A percentile compares a stretch with the other conserved stretches of the same genome.
These are phyloP conservation scores for Ips typographus DNA, from an alignment of 1,140 invertebrate genomes.

Conservation along the genomic window DNA sequence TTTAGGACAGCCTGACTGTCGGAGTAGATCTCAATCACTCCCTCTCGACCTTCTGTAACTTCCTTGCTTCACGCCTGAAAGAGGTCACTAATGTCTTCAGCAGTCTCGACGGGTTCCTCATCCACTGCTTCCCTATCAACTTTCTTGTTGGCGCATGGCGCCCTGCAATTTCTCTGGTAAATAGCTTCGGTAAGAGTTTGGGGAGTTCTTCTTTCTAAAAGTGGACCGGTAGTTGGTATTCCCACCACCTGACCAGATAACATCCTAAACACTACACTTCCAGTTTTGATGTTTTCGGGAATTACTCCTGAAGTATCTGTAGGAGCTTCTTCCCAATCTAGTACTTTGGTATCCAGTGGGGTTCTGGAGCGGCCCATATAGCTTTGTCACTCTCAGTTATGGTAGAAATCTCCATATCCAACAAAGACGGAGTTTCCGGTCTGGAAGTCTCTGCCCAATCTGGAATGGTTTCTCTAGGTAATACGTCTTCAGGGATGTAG, in stretches of 20 bases:
- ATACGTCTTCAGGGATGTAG: slow-evolving; percentile 19
- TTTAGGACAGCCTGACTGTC: too few relatives aligned
- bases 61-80: too few relatives aligned
- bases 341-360: background rate
- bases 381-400: slow-evolving; percentile 14
- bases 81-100: slow-evolving; percentile 24
- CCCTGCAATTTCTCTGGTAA: slow-evolving; percentile 17
- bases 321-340: background rate
- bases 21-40: too few relatives aligned
- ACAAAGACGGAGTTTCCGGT: slow-evolving; percentile 5
- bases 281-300: background rate
- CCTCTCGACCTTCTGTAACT: too few relatives aligned
- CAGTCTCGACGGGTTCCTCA: slow-evolving; percentile 6
- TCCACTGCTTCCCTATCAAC: background rate
- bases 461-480: slow-evolving; percentile 3
- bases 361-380: slow-evolving; percentile 10
- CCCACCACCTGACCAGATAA: slow-evolving; percentile 22
- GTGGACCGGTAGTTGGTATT: background rate
- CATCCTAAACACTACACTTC: slow-evolving; percentile 17
- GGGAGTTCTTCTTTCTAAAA: slow-evolving; percentile 7
- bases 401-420: background rate
- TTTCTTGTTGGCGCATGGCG: slow-evolving; percentile 12
- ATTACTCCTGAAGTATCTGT: too few relatives aligned
- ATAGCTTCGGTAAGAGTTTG: slow-evolving; percentile 24
- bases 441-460: slow-evolving; percentile 8